These are phyloP conservation scores for Megatriorchis doriae DNA, from an alignment of 2,113 vertebrate species.

Conservation along the genomic window DNA sequence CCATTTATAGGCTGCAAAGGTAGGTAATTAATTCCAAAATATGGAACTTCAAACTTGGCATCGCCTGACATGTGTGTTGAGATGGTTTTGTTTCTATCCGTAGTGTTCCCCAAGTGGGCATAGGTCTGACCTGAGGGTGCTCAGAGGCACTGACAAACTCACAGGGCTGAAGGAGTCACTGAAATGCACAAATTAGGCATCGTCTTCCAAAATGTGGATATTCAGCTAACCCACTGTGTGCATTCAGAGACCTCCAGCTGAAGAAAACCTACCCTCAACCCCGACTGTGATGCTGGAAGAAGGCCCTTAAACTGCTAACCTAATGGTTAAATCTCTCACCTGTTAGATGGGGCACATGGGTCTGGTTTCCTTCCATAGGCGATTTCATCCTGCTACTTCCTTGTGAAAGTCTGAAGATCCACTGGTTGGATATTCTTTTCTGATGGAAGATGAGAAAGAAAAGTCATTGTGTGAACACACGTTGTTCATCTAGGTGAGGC, in stretches of 20 bases:
- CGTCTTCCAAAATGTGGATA: background rate
- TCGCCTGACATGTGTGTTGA: background rate
- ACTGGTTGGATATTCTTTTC: background rate
- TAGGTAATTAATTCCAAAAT: background rate
- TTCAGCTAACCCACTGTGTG: background rate
- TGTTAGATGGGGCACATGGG: fast-evolving
- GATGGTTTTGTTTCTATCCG: background rate
- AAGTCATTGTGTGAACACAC: background rate
- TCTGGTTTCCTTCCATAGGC: background rate
- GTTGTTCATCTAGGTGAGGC: background rate
- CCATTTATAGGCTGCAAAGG: background rate
- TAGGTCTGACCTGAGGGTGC: background rate
- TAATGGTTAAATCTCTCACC: background rate
- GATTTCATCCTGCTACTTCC: background rate
- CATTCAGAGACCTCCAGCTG: background rate
- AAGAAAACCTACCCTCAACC: background rate
- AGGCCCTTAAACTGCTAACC: background rate
- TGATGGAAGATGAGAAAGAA: background rate
- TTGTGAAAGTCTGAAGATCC: background rate
- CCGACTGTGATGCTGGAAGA: background rate
- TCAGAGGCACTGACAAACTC: background rate
- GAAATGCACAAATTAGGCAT: background rate
- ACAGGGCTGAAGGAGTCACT: background rate
- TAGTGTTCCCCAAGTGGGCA: background rate
- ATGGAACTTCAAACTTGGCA: background rate